phyloP scores from a whole-genome alignment of 2,888 invertebrate genomes.

The Matsumyia berberina region DNA sequence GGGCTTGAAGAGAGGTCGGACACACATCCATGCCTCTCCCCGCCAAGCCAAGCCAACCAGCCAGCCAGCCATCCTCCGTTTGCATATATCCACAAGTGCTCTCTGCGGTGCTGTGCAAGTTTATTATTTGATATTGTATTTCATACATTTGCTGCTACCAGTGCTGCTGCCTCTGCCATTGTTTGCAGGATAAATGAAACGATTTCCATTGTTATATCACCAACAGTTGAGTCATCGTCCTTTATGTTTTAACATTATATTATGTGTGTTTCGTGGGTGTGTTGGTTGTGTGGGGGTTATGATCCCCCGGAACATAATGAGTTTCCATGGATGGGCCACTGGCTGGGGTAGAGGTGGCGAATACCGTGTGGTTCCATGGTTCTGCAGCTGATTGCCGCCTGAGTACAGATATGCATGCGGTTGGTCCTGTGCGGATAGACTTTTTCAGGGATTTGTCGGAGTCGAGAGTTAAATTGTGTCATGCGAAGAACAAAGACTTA shows the following conservation, averaged over 20 bases:
- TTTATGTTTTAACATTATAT: slow-evolving; percentile 76
- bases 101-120: slow-evolving; percentile 76
- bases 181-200: slow-evolving; percentile 77
- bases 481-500: slow-evolving; percentile 54
- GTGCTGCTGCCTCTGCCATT: slow-evolving; percentile 71
- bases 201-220: slow-evolving; percentile 76
- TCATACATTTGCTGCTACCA: slow-evolving; percentile 74
- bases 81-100: slow-evolving; percentile 75
- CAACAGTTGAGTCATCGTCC: slow-evolving; percentile 77
- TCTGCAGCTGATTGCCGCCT: slow-evolving; percentile 74
- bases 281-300: slow-evolving; percentile 58
- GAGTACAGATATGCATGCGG: slow-evolving; percentile 69
- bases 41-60: slow-evolving; percentile 30
- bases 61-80: slow-evolving; percentile 50
- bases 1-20: slow-evolving; percentile 52
- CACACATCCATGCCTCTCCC: slow-evolving; percentile 57
- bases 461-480: slow-evolving; percentile 55
- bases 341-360: slow-evolving; percentile 8
- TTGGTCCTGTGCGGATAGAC: slow-evolving; percentile 70
- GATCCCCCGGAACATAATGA: slow-evolving; percentile 74
- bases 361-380: slow-evolving; percentile 65
- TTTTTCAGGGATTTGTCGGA: slow-evolving; percentile 61
- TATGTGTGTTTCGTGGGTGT: slow-evolving; percentile 70
- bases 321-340: slow-evolving; percentile 58
- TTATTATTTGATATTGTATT: slow-evolving; percentile 77